Evolutionary conservation across 2,888 invertebrate species (phyloP), one percentile per base, ranked within the genome.

Genomic region (Eulithis prunata): DNA sequence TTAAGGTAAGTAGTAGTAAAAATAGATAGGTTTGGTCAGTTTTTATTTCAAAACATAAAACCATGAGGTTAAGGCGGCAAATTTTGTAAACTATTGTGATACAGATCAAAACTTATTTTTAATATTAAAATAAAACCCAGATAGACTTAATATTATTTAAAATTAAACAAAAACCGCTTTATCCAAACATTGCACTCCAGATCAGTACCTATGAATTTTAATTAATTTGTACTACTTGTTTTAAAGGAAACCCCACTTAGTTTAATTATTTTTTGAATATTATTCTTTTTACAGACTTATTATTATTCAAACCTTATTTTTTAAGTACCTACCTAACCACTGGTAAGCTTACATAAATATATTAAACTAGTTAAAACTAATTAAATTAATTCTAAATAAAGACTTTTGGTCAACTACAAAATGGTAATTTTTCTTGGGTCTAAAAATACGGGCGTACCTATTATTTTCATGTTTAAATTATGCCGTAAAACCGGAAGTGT

Each of bases 31-130:
- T 53, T 51, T 56, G 46, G 32, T 62, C 36, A 62, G 41, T 49
- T 13, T 62, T 62, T 49, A 62, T 62, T 41, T 62, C 14, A 54
- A 54, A 41, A 38, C n/a, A 38, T 12, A 21, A 8, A 49, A 21
- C 49, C 32, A 51, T 32, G n/a, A 52, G n/a, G 32, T 52, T 32
- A 52, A 52, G 12, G 52, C 32, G 32, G 52, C 21, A 4, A 47
- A 7, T 5, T 7, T 47, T 47, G 7, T 14, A 49, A 49, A 49
- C 49, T 21, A 49, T 11, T 49, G 21, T 49, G 21, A 49, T 49
- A 49, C 49, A 49, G 49, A 49, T 49, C 49, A 21, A 21, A 14
- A 49, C 49, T 49, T 49, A 21, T 21, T 14, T 45, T 14, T 8
- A 21, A 21, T 49, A 49, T 6, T 21, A 10, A 13, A 13, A 7